Evolutionary conservation across 1,140 invertebrate genomes (phyloP).

Genomic region (Hylaeus anthracinus): DNA sequence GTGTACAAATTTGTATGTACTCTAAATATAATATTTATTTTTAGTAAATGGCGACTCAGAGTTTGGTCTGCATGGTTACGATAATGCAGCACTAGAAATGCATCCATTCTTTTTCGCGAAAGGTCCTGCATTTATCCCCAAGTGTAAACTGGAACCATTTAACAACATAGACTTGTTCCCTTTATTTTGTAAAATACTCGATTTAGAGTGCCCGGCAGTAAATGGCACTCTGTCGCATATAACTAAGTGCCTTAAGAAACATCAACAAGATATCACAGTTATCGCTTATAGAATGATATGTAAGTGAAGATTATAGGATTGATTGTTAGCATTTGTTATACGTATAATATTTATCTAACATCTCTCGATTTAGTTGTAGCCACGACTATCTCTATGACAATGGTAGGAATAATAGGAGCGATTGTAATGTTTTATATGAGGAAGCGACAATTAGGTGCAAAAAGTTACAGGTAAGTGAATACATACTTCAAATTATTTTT

Average conservation of each 20-base stretch:
- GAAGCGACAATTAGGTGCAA: constrained; percentile 20
- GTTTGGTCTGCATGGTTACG: constrained; percentile 87
- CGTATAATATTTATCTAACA: neutral
- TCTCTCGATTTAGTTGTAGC: constrained; percentile 44
- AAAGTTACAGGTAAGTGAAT: constrained; percentile 43
- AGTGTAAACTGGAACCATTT: constrained; percentile 82
- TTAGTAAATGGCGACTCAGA: constrained; percentile 78
- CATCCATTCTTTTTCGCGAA: constrained; percentile 86
- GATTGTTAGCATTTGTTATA: neutral
- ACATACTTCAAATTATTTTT: neutral
- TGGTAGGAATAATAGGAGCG: constrained; percentile 37
- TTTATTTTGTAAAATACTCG: constrained; percentile 85
- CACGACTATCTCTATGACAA: constrained; percentile 12
- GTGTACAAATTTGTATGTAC: neutral
- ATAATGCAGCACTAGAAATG: constrained; percentile 83
- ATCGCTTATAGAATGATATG: constrained; percentile 35
- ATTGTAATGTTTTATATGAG: constrained; percentile 41
- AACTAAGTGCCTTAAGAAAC: constrained; percentile 66
- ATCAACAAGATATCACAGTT: constrained; percentile 30
- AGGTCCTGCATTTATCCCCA: constrained; percentile 84
- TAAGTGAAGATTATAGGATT: constrained; percentile 35
- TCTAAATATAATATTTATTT: constrained; percentile 48
- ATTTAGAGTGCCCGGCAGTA: constrained; percentile 78
- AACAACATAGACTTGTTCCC: constrained; percentile 85
- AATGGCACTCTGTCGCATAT: constrained; percentile 79